A percentile compares a stretch with the other conserved stretches of the same genome.
phyloP scores from a whole-genome alignment of 1,140 invertebrate genomes.

The Andricus grossulariae region DNA sequence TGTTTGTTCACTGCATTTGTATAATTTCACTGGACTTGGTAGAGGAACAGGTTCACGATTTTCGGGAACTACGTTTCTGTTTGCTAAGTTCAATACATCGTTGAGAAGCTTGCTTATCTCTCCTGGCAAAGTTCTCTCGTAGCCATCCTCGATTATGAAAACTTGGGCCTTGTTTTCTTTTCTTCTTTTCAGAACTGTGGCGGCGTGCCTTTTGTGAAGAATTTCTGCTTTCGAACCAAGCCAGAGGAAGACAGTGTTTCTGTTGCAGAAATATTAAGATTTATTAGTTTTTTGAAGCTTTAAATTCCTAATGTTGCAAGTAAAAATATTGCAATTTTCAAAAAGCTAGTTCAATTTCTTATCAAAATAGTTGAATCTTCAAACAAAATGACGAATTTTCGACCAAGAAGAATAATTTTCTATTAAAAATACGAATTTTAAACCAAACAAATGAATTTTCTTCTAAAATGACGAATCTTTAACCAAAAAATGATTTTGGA shows the following conservation, averaged over 20 bases:
- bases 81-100: conserved; percentile 81
- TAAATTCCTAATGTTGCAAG: no score
- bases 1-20: conserved; percentile 84
- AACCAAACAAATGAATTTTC: no score
- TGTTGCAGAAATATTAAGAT: conserved; percentile 38
- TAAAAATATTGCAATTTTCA: no score
- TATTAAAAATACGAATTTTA: no score
- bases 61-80: conserved; percentile 79
- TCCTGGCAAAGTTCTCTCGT: conserved; percentile 84
- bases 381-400: no score
- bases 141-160: conserved; percentile 89
- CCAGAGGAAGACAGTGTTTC: conserved; percentile 69
- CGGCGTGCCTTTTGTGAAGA: conserved; percentile 69
- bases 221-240: conserved; percentile 67
- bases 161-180: conserved; percentile 76
- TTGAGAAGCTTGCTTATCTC: conserved; percentile 83
- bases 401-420: no score
- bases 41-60: conserved; percentile 62
- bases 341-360: no score
- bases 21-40: conserved; percentile 79
- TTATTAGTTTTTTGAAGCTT: background rate
- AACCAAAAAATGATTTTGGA: no score
- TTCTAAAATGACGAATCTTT: no score
- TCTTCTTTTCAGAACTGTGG: conserved; percentile 62
- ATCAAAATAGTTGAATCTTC: no score